Evolutionary conservation across 23 tunicate genomes (phyloP), one percentile per base, ranked within the genome.

Genomic region (Corella eumyota): DNA sequence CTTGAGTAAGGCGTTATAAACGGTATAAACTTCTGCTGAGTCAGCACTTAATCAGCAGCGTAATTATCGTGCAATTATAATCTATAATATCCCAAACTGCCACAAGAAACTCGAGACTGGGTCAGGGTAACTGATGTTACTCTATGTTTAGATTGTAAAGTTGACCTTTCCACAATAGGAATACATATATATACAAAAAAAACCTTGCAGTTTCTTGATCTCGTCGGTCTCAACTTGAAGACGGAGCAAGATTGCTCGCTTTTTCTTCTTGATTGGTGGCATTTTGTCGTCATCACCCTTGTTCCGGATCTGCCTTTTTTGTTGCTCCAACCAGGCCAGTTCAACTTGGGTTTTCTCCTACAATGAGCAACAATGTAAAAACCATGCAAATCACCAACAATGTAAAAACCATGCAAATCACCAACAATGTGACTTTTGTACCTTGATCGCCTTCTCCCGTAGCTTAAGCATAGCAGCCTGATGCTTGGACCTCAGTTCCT

Each of bases 391-490:
- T 19, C 60, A 24, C 11, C 13, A 24, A 54, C 13, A 11, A 22
- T 11, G 60, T 54, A 22, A 24, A 24, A 20, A 21, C 13, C 60
- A 20, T 21, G 13, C n/a, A 24, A 24, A 40, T 9, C 11, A 40
- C 15, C 48, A 40, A 11, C 48, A 40, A 11, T 9, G 48, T 13
- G 48, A 9, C 11, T 40, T 9, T 40, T 52, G 50, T 24, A 86
- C 95, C 77, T 86, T 86, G 38, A 86, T 62, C 19, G 95, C 95
- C 45, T 83, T 71, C 63, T 86, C 84, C 6, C 95, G 36, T n/a
- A 86, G 61, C 27, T 66, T 66, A 1, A 86, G 65, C 86, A 86
- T 71, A 17, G 75, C 81, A 17, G 64, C 68, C 53, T 78, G 95
- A 56, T 86, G 95, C 30, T 63, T 32, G 19, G 71, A 30, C 7